phyloP scores from a whole-genome alignment of 2,113 vertebrate genomes.

The Guaruba guarouba region DNA sequence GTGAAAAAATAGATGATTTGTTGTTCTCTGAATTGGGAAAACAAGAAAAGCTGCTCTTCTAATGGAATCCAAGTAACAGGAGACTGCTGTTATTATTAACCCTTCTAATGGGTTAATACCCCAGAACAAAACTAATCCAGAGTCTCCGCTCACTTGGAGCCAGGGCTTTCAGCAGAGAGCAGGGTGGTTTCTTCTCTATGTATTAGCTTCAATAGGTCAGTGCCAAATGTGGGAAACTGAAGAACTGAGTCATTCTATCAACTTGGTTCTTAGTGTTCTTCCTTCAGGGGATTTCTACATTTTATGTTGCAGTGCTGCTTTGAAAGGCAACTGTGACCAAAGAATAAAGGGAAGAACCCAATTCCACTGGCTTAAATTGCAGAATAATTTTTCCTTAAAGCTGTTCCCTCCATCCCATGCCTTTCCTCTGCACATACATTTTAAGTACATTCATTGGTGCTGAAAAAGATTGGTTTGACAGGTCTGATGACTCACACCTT shows the following conservation, averaged over 20 bases:
- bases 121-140: neutral
- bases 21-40: neutral
- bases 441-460: neutral
- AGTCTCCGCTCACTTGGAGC: neutral
- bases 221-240: neutral
- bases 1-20: neutral
- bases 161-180: neutral
- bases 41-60: neutral
- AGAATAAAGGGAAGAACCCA: neutral
- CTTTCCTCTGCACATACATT: neutral
- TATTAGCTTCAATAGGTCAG: neutral
- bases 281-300: neutral
- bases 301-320: neutral
- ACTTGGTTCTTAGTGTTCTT: neutral
- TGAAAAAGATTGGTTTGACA: slow-evolving; percentile 6
- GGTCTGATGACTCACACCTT: slow-evolving; percentile 22
- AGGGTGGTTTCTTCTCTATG: neutral
- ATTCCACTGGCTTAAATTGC: neutral
- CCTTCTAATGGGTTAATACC: neutral
- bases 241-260: neutral
- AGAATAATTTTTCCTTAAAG: neutral
- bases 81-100: neutral
- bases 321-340: neutral
- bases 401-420: neutral
- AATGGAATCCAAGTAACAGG: neutral